phyloP scores from a whole-genome alignment of 2,113 vertebrate species.

The Erythrocercus mccallii region DNA sequence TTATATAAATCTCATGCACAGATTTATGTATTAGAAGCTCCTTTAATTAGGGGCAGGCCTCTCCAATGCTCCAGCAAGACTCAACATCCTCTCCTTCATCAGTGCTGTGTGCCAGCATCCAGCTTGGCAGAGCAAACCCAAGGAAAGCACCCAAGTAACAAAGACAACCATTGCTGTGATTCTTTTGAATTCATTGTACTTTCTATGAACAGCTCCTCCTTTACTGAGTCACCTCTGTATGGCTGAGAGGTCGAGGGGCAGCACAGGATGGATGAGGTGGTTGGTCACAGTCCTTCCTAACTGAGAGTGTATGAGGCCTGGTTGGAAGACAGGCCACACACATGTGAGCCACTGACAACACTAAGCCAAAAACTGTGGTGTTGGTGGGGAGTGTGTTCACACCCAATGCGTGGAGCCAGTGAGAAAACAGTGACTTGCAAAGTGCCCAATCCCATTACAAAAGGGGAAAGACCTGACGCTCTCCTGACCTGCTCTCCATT shows the following conservation, averaged over 20 bases:
- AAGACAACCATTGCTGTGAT: not conserved
- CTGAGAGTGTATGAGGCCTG: fast-evolving
- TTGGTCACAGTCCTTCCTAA: not conserved
- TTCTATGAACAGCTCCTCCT: not conserved
- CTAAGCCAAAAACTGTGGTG: fast-evolving
- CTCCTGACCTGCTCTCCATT: not conserved
- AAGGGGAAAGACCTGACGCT: not conserved
- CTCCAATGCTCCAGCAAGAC: not conserved
- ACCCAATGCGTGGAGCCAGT: fast-evolving
- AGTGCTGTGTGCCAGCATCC: fast-evolving
- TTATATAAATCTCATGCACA: not conserved
- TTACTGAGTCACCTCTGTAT: not conserved
- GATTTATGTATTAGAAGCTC: not conserved
- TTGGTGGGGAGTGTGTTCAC: not conserved
- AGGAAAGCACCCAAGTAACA: not conserved
- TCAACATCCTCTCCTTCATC: not conserved
- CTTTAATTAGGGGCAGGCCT: not conserved
- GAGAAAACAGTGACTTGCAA: not conserved
- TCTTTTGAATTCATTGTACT: not conserved
- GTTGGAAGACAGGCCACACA: fast-evolving
- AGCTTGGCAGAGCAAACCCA: not conserved
- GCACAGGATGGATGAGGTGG: not conserved
- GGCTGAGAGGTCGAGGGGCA: fast-evolving
- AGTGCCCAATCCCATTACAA: not conserved
- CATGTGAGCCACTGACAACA: not conserved